Evolutionary conservation across 92 coral and sea anemone genomes (phyloP).

Genomic region (Parazoanthus atlanticus): DNA sequence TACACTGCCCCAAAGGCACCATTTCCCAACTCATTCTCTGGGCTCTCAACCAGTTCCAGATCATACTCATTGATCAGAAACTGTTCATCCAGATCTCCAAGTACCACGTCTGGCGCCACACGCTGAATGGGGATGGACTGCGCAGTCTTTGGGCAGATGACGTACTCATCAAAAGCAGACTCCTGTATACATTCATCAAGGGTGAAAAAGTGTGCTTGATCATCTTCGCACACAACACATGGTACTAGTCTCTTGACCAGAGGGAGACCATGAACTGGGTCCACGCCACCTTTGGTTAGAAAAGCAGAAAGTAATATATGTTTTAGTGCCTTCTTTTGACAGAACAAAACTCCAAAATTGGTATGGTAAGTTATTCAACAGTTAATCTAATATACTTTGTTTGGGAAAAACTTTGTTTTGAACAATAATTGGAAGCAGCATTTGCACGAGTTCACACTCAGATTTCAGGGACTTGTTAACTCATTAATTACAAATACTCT

Average conservation of each 20-base stretch:
- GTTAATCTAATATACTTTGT: too few species aligned
- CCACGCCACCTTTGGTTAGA: constrained; percentile 67
- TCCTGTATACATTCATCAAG: constrained; percentile 72
- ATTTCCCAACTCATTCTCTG: constrained; percentile 71
- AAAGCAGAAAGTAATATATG: neutral
- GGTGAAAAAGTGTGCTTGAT: constrained; percentile 73
- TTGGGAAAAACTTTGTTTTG: too few species aligned
- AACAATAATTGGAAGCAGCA: too few species aligned
- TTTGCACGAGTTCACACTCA: too few species aligned
- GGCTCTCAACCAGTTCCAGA: constrained; percentile 56
- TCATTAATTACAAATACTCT: too few species aligned
- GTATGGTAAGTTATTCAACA: too few species aligned
- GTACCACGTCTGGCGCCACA: constrained; percentile 88
- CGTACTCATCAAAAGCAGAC: constrained; percentile 57
- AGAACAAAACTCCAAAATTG: too few species aligned
- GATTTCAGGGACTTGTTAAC: too few species aligned
- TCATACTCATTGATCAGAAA: constrained; percentile 66
- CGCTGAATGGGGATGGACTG: constrained; percentile 69
- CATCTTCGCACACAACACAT: constrained; percentile 75
- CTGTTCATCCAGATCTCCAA: constrained; percentile 78
- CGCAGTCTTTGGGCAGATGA: constrained; percentile 82
- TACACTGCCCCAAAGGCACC: constrained; percentile 95
- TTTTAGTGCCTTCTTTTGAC: neutral
- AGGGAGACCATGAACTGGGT: constrained; percentile 75
- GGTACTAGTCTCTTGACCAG: constrained; percentile 65